Evolutionary conservation across 2,113 vertebrate genomes (phyloP).

Genomic region (Sceloporus undulatus): DNA sequence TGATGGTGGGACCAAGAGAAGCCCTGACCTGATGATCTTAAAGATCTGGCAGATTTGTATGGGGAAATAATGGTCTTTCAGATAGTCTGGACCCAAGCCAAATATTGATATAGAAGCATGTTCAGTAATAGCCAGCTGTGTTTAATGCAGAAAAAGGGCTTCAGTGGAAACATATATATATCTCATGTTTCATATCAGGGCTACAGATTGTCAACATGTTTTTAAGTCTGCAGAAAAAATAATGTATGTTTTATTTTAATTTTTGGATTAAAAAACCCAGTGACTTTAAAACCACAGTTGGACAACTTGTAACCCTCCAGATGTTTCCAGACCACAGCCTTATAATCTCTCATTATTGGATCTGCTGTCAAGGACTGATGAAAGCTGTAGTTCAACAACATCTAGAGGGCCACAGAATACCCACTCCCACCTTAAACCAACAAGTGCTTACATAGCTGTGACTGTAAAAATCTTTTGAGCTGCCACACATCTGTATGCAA

Average conservation of each 20-base stretch:
- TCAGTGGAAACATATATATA: neutral
- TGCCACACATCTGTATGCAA: neutral
- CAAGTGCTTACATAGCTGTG: neutral
- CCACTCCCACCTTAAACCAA: neutral
- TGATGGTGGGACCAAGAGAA: too few relatives aligned
- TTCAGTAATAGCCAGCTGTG: neutral
- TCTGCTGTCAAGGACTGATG: neutral
- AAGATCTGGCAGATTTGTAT: too few relatives aligned
- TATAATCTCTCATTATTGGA: too few relatives aligned
- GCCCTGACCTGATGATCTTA: too few relatives aligned
- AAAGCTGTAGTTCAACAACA: neutral
- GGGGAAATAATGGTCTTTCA: too few relatives aligned
- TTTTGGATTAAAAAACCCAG: neutral
- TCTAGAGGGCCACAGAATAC: neutral
- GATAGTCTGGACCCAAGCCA: too few relatives aligned
- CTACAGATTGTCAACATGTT: neutral
- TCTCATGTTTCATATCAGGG: neutral
- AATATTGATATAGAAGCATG: too few relatives aligned
- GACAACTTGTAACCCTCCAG: neutral
- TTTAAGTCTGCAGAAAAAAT: neutral
- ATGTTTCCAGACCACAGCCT: too few relatives aligned
- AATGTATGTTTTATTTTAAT: neutral
- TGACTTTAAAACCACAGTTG: neutral
- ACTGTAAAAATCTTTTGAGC: neutral
- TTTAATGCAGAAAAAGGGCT: neutral